phyloP scores from a whole-genome alignment of 2,113 vertebrate genomes.

The Enhydra lutris region DNA sequence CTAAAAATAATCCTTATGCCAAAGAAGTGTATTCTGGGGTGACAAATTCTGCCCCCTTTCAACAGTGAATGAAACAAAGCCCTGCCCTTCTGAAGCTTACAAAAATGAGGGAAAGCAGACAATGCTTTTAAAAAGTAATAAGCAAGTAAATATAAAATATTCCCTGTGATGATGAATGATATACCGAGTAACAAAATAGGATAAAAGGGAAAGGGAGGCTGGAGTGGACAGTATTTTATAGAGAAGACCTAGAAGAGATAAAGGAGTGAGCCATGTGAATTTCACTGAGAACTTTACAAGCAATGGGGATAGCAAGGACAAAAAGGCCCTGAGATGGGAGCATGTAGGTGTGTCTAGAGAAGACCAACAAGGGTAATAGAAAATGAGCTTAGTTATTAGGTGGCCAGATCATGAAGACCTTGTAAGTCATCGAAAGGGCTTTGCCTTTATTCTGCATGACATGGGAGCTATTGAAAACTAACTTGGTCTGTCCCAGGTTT shows the following conservation, averaged over 20 bases:
- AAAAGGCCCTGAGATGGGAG: background rate
- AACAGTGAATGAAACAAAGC: background rate
- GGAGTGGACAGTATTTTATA: background rate
- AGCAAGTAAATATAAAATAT: background rate
- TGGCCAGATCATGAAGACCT: background rate
- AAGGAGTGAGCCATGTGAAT: background rate
- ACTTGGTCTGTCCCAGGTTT: background rate
- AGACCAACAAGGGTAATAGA: background rate
- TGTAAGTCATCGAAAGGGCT: background rate
- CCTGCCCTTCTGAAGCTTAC: background rate
- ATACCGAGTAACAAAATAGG: background rate
- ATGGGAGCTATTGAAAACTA: background rate
- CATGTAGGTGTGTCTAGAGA: background rate
- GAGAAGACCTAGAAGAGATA: background rate
- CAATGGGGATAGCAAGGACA: background rate
- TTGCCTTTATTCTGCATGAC: background rate
- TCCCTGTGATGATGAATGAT: background rate
- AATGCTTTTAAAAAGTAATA: background rate
- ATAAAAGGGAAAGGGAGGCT: background rate
- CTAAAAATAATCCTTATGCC: background rate
- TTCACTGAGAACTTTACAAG: background rate
- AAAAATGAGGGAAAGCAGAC: background rate
- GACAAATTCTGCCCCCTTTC: background rate
- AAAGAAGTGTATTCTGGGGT: background rate
- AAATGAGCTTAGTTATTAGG: background rate